Base-by-base conservation (phyloP, 35 echinoderm and acorn worm genomes). In the Hemicentrotus pulcherrimus region DNA sequence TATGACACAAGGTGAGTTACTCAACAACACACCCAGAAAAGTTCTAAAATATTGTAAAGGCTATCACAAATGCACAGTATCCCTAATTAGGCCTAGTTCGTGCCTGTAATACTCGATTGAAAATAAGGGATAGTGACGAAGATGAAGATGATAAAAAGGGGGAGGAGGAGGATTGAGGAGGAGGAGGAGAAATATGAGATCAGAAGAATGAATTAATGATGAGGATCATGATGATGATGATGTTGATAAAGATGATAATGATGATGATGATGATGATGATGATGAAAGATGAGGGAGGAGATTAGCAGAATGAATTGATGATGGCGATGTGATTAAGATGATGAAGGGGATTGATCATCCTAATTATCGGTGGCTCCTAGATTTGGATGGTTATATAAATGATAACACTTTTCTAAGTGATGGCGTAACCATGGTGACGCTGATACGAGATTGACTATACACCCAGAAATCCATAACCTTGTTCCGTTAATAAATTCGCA, bases 1-100 rank as follows among this genome's bases (percentile, higher is more conserved):
- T 48, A 93, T 93, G 91, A 93, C 91, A 14, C 91, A 93, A 93
- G 91, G 91, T 93, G n/a, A 93, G 91, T 28, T 30, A n/a, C 15
- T 19, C 15, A 2, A 85, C 15, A 0, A 16, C 0, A 30, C n/a
- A 85, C 70, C 16, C 30, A 85, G 70, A 85, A 0, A 85, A 85
- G 30, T 30, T 85, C 70, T 85, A 30, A 16, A 16, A 16, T 30
- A 85, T 85, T 85, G 0, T 19, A 85, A 1, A 4, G 30, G 70
- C 0, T 19, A 30, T 85, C 70, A n/a, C n/a, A n/a, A n/a, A n/a
- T n/a, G n/a, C n/a, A n/a, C n/a, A n/a, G n/a, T n/a, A n/a, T n/a
- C n/a, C n/a, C n/a, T n/a, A n/a, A n/a, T n/a, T n/a, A n/a, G n/a
- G n/a, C n/a, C n/a, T n/a, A 30, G 15, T 85, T 19, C 15, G 0